phyloP scores from a whole-genome alignment of 2,888 invertebrate species.

The Catonia carolina region DNA sequence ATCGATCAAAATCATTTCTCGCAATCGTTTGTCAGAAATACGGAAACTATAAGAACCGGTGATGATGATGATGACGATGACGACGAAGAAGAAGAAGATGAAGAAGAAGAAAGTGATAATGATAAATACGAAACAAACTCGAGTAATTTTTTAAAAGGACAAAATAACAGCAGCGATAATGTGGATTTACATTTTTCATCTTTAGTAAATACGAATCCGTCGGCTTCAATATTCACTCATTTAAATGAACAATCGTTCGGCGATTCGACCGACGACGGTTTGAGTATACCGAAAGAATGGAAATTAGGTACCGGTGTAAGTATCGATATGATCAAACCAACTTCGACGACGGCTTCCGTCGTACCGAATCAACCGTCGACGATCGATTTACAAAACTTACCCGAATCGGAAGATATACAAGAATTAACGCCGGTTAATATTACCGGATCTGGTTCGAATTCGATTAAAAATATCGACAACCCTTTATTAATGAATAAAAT shows the following conservation, averaged over 20 bases:
- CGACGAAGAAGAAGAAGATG: conserved; percentile 20
- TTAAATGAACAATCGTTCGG: no score
- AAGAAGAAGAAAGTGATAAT: conserved; percentile 11
- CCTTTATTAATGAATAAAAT: background rate
- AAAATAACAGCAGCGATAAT: background rate
- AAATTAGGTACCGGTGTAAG: background rate
- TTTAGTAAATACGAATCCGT: no score
- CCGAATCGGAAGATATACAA: no score
- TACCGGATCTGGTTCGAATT: background rate
- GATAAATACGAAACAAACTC: conserved; percentile 6
- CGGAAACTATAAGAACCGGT: background rate
- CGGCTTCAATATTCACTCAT: no score
- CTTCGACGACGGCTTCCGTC: no score
- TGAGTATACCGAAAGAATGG: background rate
- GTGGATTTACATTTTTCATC: no score
- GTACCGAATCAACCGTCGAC: no score
- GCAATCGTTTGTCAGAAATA: background rate
- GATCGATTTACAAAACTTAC: no score
- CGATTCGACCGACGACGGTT: no score
- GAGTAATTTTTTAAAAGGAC: background rate
- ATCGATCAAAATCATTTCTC: background rate
- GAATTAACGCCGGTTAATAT: background rate
- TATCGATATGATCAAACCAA: background rate
- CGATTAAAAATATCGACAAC: conserved; percentile 1
- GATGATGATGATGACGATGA: conserved; percentile 16